Percentiles rank a stretch among this genome's conserved stretches.
phyloP scores from a whole-genome alignment of 2,888 invertebrate genomes.

The Lysandra bellargus region DNA sequence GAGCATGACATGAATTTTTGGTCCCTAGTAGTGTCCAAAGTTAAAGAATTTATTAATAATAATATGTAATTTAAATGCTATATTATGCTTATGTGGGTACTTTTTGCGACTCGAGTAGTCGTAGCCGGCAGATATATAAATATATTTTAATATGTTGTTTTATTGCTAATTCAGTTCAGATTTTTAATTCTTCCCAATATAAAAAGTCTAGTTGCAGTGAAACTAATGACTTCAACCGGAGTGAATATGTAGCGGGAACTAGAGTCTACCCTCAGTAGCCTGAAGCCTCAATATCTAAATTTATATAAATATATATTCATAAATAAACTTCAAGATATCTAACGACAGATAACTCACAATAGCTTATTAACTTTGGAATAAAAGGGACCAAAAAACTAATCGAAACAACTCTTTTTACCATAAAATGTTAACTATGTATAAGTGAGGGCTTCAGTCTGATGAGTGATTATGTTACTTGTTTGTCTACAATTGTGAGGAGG shows the following conservation, averaged over 20 bases:
- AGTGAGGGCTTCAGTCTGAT: conserved; percentile 39
- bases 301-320: not conserved
- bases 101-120: too few species aligned
- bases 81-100: too few species aligned
- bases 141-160: too few species aligned
- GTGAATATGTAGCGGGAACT: too few species aligned
- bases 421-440: conserved; percentile 63
- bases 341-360: too few species aligned
- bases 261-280: too few species aligned
- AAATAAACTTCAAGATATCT: not conserved
- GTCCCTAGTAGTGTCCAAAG: conserved; percentile 1
- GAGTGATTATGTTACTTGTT: conserved; percentile 46
- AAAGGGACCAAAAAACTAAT: conserved; percentile 53
- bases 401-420: conserved; percentile 69
- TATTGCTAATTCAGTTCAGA: too few species aligned
- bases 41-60: not conserved
- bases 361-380: conserved; percentile 12
- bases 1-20: conserved; percentile 24
- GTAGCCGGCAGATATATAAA: too few species aligned
- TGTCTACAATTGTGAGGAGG: conserved; percentile 35
- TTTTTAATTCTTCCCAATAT: not conserved
- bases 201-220: not conserved
- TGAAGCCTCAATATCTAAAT: not conserved
- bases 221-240: too few species aligned
- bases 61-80: too few species aligned